Evolutionary conservation across 2,113 vertebrate genomes (phyloP), one percentile per base, ranked within the genome.

Genomic region (Paratilapia polleni): DNA sequence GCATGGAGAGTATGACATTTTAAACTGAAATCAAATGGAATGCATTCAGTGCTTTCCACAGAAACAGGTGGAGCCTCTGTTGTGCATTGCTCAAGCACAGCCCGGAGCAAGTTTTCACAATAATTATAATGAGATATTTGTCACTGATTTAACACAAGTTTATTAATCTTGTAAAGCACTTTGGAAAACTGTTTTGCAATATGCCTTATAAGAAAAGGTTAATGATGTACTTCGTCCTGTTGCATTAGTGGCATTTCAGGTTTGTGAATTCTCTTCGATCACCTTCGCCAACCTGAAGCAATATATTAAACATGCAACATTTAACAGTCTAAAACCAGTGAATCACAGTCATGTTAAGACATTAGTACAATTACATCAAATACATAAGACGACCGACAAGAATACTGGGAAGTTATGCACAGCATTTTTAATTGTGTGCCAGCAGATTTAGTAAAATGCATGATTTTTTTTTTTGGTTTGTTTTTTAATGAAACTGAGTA

Each of bases 171-270:
- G 24, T 75, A 82, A 56, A 80, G 63, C 66, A 78, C 58, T 84
- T 82, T 56, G 47, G 26, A 73, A 54, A 73, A 73, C 47, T 73
- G 66, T 52, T 73, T 43, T 73, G 54, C 17, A 64, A 80, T 49
- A 68, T 41, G 76, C 34, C 43, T 62, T 13, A 15, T 31, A 74
- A 73, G 77, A 64, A 80, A 83, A 83, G 82, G 82, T 83, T 89
- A 85, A 87, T 89, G 70, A 80, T 83, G 83, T 81, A 68, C 87
- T 58, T 77, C 49, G 66, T 77, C 28, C n/a, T 77, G 57, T 38
- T 22, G 62, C 66, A 41, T 49, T 20, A 13, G 52, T 82, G 76
- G 62, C 79, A 82, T 89, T 85, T 80, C 41, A 31, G 59, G 49
- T 80, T 59, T 70, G 66, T 1, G 1, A 73, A 73, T 54, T 31